Conservation (phyloP, 2,797 vertebrate genomes). For the Pachyuromys duprasi region DNA sequence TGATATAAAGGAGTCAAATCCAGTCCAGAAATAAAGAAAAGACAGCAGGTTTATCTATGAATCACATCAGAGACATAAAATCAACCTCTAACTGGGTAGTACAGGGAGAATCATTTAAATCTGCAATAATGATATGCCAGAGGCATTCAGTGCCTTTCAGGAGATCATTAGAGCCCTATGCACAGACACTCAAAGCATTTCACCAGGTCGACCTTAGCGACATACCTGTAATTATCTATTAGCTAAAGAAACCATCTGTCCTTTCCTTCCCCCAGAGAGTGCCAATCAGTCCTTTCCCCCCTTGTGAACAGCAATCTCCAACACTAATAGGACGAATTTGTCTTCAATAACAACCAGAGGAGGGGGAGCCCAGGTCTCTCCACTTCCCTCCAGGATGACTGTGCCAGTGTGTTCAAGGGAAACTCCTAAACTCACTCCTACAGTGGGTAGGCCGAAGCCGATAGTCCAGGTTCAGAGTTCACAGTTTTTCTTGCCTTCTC, state of each 20-base stretch:
- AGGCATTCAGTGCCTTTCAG: not conserved
- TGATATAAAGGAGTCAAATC: constrained; percentile 1
- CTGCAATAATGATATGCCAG: not conserved
- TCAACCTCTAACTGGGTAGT: not conserved
- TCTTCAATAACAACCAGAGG: constrained; percentile 31
- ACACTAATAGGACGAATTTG: constrained; percentile 14
- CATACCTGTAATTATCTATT: constrained; percentile 40
- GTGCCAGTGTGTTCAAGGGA: constrained; percentile 32
- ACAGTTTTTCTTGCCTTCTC: constrained; percentile 53
- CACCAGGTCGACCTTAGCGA: constrained; percentile 49
- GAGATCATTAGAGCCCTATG: constrained; percentile 33
- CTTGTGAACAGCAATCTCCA: constrained; percentile 8
- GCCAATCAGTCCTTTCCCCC: constrained; percentile 27
- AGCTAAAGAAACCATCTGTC: constrained; percentile 46
- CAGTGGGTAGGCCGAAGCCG: constrained; percentile 32
- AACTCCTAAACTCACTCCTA: constrained; percentile 30
- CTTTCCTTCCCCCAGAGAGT: constrained; percentile 23
- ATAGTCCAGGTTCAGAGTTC: constrained; percentile 60
- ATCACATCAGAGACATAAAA: constrained; percentile 35
- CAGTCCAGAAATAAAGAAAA: constrained; percentile 15
- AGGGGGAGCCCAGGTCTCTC: constrained; percentile 17
- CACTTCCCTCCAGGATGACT: constrained; percentile 46
- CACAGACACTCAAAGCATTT: not conserved
- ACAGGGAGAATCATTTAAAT: not conserved
- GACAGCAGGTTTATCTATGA: not conserved